Conservation (phyloP, 2,888 invertebrate genomes). For the Orthosia incerta region DNA sequence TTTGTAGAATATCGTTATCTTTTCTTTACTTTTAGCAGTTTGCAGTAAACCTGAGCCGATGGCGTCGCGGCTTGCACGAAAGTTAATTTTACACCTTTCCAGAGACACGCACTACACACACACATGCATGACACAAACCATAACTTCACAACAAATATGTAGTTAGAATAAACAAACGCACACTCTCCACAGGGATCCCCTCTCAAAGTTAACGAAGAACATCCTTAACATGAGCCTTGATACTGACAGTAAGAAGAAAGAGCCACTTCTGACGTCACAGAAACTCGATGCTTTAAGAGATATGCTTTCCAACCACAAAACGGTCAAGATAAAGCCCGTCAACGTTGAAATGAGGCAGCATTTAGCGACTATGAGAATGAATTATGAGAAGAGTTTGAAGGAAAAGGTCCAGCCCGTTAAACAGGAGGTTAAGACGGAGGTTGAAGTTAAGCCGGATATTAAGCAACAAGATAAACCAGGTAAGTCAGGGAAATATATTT, state of each 20-base stretch:
- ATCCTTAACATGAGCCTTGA: conserved; percentile 89
- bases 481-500: conserved; percentile 45
- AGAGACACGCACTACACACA: neutral
- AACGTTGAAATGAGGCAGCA: conserved; percentile 86
- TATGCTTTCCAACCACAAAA: conserved; percentile 88
- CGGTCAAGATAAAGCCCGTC: conserved; percentile 88
- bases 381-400: conserved; percentile 80
- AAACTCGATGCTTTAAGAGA: conserved; percentile 89
- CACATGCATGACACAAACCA: neutral
- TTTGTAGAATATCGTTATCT: neutral
- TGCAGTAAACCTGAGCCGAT: neutral
- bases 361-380: conserved; percentile 79
- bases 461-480: conserved; percentile 58
- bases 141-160: conserved; percentile 2
- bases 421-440: conserved; percentile 34
- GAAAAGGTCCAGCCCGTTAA: conserved; percentile 70
- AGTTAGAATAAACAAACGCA: conserved; percentile 12
- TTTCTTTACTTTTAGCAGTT: conserved; percentile 10
- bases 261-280: conserved; percentile 84
- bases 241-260: conserved; percentile 76
- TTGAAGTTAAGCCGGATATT: conserved; percentile 51
- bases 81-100: neutral
- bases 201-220: conserved; percentile 88
- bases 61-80: neutral
- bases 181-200: conserved; percentile 79